Base-by-base conservation (phyloP, 2,888 invertebrate genomes). In the Teinopalpus imperialis region DNA sequence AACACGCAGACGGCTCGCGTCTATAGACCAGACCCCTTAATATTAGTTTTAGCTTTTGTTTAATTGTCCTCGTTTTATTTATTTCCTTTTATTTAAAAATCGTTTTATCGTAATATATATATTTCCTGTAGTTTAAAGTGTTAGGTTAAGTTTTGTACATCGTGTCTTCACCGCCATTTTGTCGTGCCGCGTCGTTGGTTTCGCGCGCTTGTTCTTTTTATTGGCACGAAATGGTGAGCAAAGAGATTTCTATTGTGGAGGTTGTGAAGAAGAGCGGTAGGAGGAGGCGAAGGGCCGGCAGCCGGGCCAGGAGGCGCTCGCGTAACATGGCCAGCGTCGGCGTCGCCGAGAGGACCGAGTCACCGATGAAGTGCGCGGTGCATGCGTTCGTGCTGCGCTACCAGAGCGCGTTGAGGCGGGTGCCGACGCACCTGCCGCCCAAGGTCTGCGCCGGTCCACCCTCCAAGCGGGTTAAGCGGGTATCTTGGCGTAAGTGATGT, bases 401-500 rank as follows among this genome's bases (percentile, higher is more conserved):
- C 55, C 85, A 80, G 55, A 81, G 75, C 53, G 81, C 86, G 3
- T 53, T 88, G 59, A 65, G 87, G 54, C 75, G 61, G 61, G 74
- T 88, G 30, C 88, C 88, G 1, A 49, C 78, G 3, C 80, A 78
- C 24, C 55, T 82, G 30, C 88, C 88, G 39, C 88, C 88, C 18
- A 77, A 62, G 49, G 58, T 87, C 8, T 78, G 68, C 54, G 80
- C 86, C 2, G 86, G 87, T 0, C 88, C 86, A 6, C 63, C 63
- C 3, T 67, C 81, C 31, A 86, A 85, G 57, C 69, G 88, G 41
- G 78, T 83, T 48, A 87, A 86, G 49, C 68, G 86, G 3, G 88
- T 88, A 4, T 88, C 88, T 23, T 87, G 85, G 87, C 70, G 88
- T 88, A 74, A 88, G 88, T 85, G 8, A 41, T 13, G 7, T n/a